Conservation (phyloP, 2,113 vertebrate genomes). For the Petrocephalus microphthalmus region DNA sequence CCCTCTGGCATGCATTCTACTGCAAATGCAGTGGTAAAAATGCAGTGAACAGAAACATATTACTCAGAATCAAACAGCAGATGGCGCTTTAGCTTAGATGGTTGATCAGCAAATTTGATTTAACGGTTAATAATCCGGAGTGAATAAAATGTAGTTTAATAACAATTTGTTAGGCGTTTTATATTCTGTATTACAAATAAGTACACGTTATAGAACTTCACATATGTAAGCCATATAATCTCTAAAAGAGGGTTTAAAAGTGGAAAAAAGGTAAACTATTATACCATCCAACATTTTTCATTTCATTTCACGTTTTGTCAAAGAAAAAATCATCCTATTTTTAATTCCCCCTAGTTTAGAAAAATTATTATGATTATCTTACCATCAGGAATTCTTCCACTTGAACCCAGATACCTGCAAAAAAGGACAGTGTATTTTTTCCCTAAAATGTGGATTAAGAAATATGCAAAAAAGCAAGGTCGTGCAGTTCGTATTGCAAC, state of each 20-base stretch:
- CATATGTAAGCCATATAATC: neutral
- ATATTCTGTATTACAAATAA: neutral
- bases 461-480: neutral
- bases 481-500: neutral
- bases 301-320: neutral
- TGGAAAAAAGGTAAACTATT: neutral
- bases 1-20: neutral
- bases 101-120: neutral
- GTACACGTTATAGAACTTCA: neutral
- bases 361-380: constrained; percentile 30
- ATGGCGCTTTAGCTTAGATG: constrained; percentile 36
- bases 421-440: constrained; percentile 8
- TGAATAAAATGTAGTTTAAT: neutral
- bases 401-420: constrained; percentile 54
- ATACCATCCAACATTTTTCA: neutral
- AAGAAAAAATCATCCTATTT: neutral
- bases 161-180: neutral
- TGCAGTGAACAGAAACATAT: neutral
- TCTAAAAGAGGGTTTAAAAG: neutral
- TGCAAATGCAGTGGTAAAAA: neutral
- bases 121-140: neutral
- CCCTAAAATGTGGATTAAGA: neutral
- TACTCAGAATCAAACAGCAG: constrained; percentile 38
- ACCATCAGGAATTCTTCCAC: constrained; percentile 57
- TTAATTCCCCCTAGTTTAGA: neutral